Evolutionary conservation across 2,888 invertebrate genomes (phyloP).

Genomic region (Endotricha flammealis): DNA sequence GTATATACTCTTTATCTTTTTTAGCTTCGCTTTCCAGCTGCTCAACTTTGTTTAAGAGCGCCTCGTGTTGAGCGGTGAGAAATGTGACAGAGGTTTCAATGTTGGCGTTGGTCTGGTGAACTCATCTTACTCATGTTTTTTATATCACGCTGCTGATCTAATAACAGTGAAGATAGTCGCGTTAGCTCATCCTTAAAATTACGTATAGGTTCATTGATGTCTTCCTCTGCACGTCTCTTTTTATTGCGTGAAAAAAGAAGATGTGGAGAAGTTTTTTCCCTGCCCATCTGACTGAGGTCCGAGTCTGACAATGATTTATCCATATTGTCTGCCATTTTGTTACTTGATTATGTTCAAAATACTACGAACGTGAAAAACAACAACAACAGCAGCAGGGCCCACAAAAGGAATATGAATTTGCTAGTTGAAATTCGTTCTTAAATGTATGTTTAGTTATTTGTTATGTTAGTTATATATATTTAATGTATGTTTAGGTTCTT

Average conservation of each 20-base stretch:
- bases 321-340: background rate
- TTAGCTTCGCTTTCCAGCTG: background rate
- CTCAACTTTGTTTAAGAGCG: background rate
- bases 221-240: background rate
- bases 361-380: too few species aligned
- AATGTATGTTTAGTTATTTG: slow-evolving; percentile 1
- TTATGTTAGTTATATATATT: too few species aligned
- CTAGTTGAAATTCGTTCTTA: background rate
- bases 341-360: too few species aligned
- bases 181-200: background rate
- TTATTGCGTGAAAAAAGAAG: background rate
- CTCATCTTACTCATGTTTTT: background rate
- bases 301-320: background rate
- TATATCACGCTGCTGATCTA: background rate
- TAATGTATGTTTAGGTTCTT: background rate
- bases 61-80: background rate
- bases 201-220: background rate
- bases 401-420: too few species aligned
- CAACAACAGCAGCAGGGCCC: too few species aligned
- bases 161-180: background rate
- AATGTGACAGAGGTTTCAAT: background rate
- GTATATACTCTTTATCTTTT: background rate
- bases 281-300: background rate
- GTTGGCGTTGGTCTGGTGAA: background rate
- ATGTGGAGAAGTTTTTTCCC: background rate